Base-by-base conservation (phyloP, 1,140 invertebrate species). In the Sesamia nonagrioides region DNA sequence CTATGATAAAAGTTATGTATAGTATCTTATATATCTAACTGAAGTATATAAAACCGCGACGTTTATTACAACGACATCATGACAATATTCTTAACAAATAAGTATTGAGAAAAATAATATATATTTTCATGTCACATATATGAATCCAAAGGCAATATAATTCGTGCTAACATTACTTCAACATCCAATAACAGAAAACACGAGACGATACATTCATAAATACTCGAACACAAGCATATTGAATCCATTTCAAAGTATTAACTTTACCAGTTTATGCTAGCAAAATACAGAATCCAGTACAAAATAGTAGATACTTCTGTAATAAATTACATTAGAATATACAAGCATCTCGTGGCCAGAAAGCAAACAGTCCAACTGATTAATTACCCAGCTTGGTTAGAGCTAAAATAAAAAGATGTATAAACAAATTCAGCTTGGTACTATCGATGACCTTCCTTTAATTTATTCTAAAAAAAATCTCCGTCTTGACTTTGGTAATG, bases 321-420 rank as follows among this genome's bases (percentile, higher is more conserved):
- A 68, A 77, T 77, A 77, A 77, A 77, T 77, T 68, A 68, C 60
- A 54, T 77, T 77, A 52, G 61, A 54, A 77, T 68, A 77, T 52
- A 77, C 60, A 76, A 76, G 60, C 73, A 21, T 50, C 60, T 68
- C 33, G 74, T 77, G 37, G 21, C 68, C 60, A 68, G 50, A 66
- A 77, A 77, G 61, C 74, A 68, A 77, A 66, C 60, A 35, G 61
- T 68, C 50, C 18, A 68, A 17, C 48, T 77, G 74, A 66, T 77
- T 77, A 77, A 77, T 77, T 66, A 77, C 74, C 13, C 13, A 52
- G 58, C 74, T 68, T 48, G 61, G 35, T 37, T 77, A 52, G 73
- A 42, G 61, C 60, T 77, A 52, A 68, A 66, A 68, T 77, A 77
- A 56, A 68, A 63, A 75, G 58, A 63, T 50, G 21, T 63, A 48